A percentile compares a stretch with the other conserved stretches of the same genome.
These are phyloP conservation scores for Peribatodes rhomboidaria DNA, from an alignment of 2,888 invertebrate genomes.

Conservation along the genomic window DNA sequence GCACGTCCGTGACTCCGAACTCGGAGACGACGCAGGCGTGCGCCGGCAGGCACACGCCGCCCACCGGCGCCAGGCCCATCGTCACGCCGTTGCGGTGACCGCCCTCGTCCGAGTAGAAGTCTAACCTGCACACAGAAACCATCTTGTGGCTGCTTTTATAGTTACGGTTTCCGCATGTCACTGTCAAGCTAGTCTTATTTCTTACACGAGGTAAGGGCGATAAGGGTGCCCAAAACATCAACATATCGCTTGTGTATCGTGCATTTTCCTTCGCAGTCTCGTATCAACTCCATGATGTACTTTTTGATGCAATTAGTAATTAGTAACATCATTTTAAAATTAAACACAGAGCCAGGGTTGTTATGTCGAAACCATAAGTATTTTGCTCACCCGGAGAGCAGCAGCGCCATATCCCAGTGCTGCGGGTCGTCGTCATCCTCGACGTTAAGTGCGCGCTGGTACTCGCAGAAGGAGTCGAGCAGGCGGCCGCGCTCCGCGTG, in stretches of 20 bases:
- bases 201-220: no score
- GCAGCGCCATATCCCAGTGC: conserved; percentile 93
- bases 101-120: conserved; percentile 91
- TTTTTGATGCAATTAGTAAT: no score
- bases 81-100: conserved; percentile 90
- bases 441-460: conserved; percentile 89
- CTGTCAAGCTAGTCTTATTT: no score
- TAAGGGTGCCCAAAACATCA: no score
- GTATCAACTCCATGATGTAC: no score
- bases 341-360: not conserved
- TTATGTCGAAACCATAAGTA: not conserved
- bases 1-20: conserved; percentile 90
- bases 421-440: conserved; percentile 89
- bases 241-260: no score
- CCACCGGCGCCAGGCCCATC: conserved; percentile 94
- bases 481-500: conserved; percentile 89
- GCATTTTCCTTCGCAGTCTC: no score
- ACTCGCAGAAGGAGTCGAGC: conserved; percentile 91
- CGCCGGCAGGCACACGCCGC: conserved; percentile 90
- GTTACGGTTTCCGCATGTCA: not conserved
- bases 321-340: no score
- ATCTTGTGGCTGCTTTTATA: not conserved
- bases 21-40: conserved; percentile 93
- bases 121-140: conserved; percentile 79
- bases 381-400: conserved; percentile 88